Evolutionary conservation across 2,888 invertebrate species (phyloP), one percentile per base, ranked within the genome.

Genomic region (Trilocha varians): DNA sequence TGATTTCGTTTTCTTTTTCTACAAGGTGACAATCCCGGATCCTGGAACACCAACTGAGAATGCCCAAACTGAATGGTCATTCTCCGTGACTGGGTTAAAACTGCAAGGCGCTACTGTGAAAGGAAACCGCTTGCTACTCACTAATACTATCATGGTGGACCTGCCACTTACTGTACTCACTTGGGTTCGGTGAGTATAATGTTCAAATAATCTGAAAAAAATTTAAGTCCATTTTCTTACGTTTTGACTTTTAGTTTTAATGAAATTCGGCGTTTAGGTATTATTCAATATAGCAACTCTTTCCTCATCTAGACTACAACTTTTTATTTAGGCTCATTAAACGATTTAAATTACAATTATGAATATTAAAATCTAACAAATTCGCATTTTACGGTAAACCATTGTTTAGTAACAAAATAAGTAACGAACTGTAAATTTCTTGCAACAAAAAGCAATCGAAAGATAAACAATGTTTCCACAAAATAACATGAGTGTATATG

Each of bases 31-130:
- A 11, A 90, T 90, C 39, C 88, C 89, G 0, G 90, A 90, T 59
- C 75, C 88, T 1, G 88, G 87, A 14, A 71, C 85, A 1, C 88
- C 89, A 45, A 78, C 83, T 5, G 88, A 89, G 38, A 87, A 87
- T 46, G 88, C 89, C 39, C 89, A 89, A 55, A 88, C 88, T 37
- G 90, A 91, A 58, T 91, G 91, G 74, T 91, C 91, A 41, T 91
- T 91, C 73, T 88, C 89, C 1, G 90, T 91, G 55, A 87, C 87
- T 62, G 98, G 98, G 1, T 88, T 99, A 48, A 97, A 97, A 84
- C 86, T 99, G 51, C 98, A 99, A 87, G 99, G 99, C 41, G 99
- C 99, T 25, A 93, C 95, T 48, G 97, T 97, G 65, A 92, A 93
- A 67, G 93, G 93, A 69, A 97, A 97, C 73, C 92, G 95, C 50